Conservation (phyloP, 1,140 invertebrate genomes). For the Anadara kagoshimensis region DNA sequence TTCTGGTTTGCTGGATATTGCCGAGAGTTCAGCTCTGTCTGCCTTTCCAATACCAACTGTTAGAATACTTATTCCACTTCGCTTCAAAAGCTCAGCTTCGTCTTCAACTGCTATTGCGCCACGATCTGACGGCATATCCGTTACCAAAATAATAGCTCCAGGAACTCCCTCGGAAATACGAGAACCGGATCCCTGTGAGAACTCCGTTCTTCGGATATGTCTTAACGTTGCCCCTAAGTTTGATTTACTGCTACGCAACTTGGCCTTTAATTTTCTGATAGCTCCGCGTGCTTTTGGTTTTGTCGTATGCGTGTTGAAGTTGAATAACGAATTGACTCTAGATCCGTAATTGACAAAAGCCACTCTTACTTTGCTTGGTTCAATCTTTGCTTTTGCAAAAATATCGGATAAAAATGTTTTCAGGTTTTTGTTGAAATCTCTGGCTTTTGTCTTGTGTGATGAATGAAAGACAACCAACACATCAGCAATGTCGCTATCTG, state of each 20-base stretch:
- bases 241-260: conserved; percentile 27
- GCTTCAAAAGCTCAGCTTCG: conserved; percentile 47
- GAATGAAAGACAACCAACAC: conserved; percentile 50
- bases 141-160: conserved; percentile 54
- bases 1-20: conserved; percentile 39
- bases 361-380: conserved; percentile 28
- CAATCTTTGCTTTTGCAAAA: conserved; percentile 38
- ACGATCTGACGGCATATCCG: conserved; percentile 46
- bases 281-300: conserved; percentile 33
- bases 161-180: conserved; percentile 29
- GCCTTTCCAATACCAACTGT: conserved; percentile 41
- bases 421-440: conserved; percentile 39
- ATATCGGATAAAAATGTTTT: conserved; percentile 34
- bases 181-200: conserved; percentile 19
- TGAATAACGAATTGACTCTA: conserved; percentile 27
- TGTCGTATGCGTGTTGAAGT: conserved; percentile 36
- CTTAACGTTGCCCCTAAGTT: conserved; percentile 30
- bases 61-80: conserved; percentile 48
- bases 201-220: conserved; percentile 16
- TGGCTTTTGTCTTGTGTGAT: conserved; percentile 29
- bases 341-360: conserved; percentile 34
- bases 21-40: conserved; percentile 39
- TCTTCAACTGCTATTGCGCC: conserved; percentile 25
- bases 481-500: conserved; percentile 48
- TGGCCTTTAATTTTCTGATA: conserved; percentile 22